Base-by-base conservation (phyloP, 2,888 invertebrate genomes). In the Rhagophthalmus giganteus region DNA sequence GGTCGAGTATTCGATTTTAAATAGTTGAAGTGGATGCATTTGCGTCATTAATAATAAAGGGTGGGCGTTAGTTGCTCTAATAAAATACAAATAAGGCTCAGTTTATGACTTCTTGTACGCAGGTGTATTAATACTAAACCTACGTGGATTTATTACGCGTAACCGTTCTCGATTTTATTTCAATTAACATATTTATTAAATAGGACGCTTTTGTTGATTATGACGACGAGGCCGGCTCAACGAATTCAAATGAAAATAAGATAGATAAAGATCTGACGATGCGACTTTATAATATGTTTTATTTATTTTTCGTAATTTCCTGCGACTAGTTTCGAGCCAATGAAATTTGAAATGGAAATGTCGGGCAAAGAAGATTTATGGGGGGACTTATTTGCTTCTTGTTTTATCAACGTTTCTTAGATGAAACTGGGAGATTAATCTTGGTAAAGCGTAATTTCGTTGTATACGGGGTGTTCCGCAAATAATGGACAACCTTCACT, bases 301-400 rank as follows among this genome's bases (percentile, higher is more conserved):
- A 61, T 64, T 61, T 63, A 61, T 62, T 62, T 63, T 64, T 61
- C 62, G 60, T 64, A 59, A 59, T 62, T 59, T 57, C 54, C 54
- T 53, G 47, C 56, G 50, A 57, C 55, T 55, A 53, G 57, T 55
- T 52, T 55, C 48, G 40, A 45, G 51, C 53, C 3, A 52, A 48
- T 55, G 54, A 60, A 52, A 62, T 63, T 61, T 62, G 57, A 62
- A 63, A 62, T 62, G 59, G 59, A 54, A 61, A 63, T 61, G 38
- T 40, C 34, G n/a, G n/a, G n/a, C n/a, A 40, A 25, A 15, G 8
- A 41, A 24, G 48, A 41, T 48, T 48, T 41, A 38, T 37, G 25
- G n/a, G n/a, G n/a, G n/a, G n/a, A n/a, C n/a, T n/a, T 39, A 15
- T 33, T 33, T 33, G 39, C 15, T 38, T 41, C 14, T 34, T 27